A percentile compares a stretch with the other conserved stretches of the same genome.
These are phyloP conservation scores for Zalophus californianus DNA, from an alignment of 2,797 vertebrate genomes.

Conservation along the genomic window DNA sequence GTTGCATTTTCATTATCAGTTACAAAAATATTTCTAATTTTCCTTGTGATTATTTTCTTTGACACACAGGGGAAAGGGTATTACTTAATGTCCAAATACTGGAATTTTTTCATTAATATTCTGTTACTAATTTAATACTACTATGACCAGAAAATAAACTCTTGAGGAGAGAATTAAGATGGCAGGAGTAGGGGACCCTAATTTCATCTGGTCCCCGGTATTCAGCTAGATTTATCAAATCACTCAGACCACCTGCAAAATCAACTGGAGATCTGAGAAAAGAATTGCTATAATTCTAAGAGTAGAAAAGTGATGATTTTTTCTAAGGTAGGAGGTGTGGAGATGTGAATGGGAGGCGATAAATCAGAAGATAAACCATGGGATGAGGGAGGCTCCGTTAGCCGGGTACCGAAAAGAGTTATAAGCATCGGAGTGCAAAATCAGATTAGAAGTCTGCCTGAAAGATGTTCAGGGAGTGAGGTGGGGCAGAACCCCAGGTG, in stretches of 20 bases:
- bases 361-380: no score
- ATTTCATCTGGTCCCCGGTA: no score
- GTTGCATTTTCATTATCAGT: background rate
- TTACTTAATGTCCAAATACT: background rate
- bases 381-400: no score
- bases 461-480: background rate
- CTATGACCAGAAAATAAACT: background rate
- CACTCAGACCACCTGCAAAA: no score
- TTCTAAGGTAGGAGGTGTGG: no score
- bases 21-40: background rate
- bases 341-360: no score
- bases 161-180: background rate
- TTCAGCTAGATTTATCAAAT: no score
- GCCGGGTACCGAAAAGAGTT: background rate
- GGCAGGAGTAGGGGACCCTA: no score
- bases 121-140: background rate
- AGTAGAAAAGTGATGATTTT: no score
- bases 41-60: background rate
- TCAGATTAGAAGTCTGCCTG: background rate
- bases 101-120: background rate
- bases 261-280: no score
- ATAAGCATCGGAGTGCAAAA: background rate
- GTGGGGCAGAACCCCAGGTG: background rate
- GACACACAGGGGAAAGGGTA: background rate
- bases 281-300: no score